A percentile compares a stretch with the other conserved stretches of the same genome.
Evolutionary conservation across 2,113 vertebrate genomes (phyloP).

Genomic region (Terrapene triunguis): DNA sequence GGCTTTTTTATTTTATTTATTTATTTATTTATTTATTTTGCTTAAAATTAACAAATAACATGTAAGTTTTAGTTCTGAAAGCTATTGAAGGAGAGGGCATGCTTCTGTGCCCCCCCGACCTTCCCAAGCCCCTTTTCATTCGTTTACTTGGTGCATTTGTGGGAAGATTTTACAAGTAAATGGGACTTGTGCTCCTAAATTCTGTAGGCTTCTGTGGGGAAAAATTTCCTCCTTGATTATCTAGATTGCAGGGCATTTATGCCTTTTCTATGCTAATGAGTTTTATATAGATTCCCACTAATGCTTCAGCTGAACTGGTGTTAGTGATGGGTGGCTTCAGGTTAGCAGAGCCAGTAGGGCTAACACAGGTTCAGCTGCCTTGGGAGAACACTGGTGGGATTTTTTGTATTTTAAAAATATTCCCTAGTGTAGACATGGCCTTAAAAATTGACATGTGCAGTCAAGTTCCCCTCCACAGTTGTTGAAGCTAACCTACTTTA

Average conservation of each 20-base stretch:
- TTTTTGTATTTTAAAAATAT: neutral
- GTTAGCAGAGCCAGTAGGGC: neutral
- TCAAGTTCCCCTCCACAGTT: neutral
- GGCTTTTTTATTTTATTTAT: neutral
- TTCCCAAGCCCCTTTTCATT: neutral
- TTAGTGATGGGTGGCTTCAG: neutral
- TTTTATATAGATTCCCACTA: neutral
- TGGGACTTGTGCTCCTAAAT: neutral
- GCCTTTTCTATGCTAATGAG: neutral
- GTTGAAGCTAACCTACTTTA: neutral
- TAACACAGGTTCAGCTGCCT: accelerated
- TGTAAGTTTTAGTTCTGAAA: neutral
- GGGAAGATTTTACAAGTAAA: accelerated
- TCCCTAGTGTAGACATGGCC: neutral
- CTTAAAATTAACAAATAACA: neutral
- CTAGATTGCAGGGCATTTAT: neutral
- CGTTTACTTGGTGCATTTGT: neutral
- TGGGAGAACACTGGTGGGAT: neutral
- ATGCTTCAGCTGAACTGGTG: neutral
- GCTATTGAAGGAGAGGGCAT: accelerated
- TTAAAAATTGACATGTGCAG: neutral
- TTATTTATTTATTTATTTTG: neutral
- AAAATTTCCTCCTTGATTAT: neutral
- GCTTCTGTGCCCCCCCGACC: neutral
- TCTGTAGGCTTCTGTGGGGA: neutral